Evolutionary conservation across 2,888 invertebrate genomes (phyloP).

Genomic region (Papilio demoleus): DNA sequence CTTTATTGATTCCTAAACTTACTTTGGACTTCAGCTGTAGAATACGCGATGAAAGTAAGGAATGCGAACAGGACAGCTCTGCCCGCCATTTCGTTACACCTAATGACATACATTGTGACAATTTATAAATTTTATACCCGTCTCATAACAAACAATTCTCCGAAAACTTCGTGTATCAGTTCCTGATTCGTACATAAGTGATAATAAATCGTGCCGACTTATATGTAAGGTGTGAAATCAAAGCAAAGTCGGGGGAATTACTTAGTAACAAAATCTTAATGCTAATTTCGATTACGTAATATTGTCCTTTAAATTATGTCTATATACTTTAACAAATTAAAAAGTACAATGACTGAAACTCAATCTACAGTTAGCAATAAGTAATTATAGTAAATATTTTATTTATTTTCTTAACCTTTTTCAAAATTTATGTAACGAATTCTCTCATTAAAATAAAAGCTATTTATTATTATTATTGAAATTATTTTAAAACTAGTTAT

Average conservation of each 20-base stretch:
- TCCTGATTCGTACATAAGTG: constrained; percentile 46
- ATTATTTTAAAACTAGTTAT: too few relatives aligned
- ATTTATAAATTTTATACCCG: constrained; percentile 64
- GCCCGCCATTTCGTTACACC: constrained; percentile 59
- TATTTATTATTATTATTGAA: too few relatives aligned
- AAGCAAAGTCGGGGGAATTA: constrained; percentile 39
- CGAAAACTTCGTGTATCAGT: constrained; percentile 53
- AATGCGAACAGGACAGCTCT: constrained; percentile 52
- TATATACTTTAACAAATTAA: too few relatives aligned
- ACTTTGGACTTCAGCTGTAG: constrained; percentile 53
- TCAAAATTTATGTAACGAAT: too few relatives aligned
- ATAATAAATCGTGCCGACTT: constrained; percentile 55
- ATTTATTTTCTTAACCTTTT: too few relatives aligned
- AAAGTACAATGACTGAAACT: too few relatives aligned
- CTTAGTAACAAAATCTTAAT: constrained; percentile 38
- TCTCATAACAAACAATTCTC: constrained; percentile 51
- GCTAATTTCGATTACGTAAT: constrained; percentile 48
- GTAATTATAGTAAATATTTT: too few relatives aligned
- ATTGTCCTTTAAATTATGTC: constrained; percentile 19
- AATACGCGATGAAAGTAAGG: constrained; percentile 49
- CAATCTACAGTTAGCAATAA: neutral
- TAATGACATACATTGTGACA: constrained; percentile 49
- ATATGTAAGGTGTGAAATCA: constrained; percentile 51
- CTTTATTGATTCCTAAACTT: too few relatives aligned
- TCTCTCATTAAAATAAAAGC: too few relatives aligned